Evolutionary conservation across 2,797 vertebrate genomes (phyloP).

Genomic region (Paratrypauchen microcephalus): DNA sequence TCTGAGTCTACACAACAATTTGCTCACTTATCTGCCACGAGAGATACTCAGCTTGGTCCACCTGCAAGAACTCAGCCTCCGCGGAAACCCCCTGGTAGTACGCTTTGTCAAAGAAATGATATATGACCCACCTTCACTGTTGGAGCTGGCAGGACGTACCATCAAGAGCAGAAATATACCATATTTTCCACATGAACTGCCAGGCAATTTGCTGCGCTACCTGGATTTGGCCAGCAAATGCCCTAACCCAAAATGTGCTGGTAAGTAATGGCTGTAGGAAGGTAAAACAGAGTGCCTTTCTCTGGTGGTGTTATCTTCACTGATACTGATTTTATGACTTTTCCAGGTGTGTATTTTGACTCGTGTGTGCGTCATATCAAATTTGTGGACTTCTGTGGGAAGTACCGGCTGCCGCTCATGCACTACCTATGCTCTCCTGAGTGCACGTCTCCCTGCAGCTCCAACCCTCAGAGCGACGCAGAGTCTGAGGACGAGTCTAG

Average conservation of each 20-base stretch:
- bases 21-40: conserved; percentile 93
- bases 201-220: conserved; percentile 85
- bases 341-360: conserved; percentile 95
- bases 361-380: conserved; percentile 98
- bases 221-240: conserved; percentile 95
- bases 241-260: conserved; percentile 96
- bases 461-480: conserved; percentile 93
- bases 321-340: conserved; percentile 11
- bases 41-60: conserved; percentile 95
- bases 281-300: not conserved
- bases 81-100: conserved; percentile 96
- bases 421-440: conserved; percentile 98
- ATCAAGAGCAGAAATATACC: conserved; percentile 88
- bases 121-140: conserved; percentile 91
- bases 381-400: conserved; percentile 99
- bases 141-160: conserved; percentile 91
- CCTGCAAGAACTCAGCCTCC: conserved; percentile 94
- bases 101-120: conserved; percentile 96
- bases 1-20: conserved; percentile 96
- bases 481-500: conserved; percentile 94
- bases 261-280: conserved; percentile 67
- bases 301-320: not conserved
- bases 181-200: conserved; percentile 84
- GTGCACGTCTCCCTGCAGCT: conserved; percentile 94
- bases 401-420: conserved; percentile 97